Conservation (phyloP, 2,888 invertebrate species). For the Neelides folsomi region DNA sequence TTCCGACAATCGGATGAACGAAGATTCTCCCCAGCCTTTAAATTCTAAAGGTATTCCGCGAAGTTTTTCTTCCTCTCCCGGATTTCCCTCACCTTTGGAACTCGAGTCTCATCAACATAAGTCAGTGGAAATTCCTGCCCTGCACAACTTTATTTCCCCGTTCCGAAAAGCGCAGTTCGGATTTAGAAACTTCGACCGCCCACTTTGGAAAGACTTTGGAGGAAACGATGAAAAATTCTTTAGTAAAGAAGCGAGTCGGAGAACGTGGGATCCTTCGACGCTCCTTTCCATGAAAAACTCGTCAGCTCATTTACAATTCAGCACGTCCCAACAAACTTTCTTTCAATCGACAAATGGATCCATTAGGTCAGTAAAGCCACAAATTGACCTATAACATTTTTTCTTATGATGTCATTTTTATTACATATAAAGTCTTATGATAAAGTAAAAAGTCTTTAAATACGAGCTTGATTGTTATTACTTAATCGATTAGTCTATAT, state of each 20-base stretch:
- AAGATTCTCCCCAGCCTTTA: too few species aligned
- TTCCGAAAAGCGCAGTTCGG: conserved; percentile 21
- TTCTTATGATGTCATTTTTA: too few species aligned
- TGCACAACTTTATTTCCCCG: conserved; percentile 22
- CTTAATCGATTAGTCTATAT: too few species aligned
- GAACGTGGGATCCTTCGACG: conserved; percentile 30
- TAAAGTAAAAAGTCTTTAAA: too few species aligned
- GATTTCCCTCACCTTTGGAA: conserved; percentile 12
- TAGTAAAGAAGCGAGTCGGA: conserved; percentile 18
- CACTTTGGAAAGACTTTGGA: conserved; percentile 27
- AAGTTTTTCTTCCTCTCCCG: conserved; percentile 29
- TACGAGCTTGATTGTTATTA: too few species aligned
- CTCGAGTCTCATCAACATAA: too few species aligned
- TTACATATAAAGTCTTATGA: too few species aligned
- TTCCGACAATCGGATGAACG: too few species aligned
- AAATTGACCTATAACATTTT: too few species aligned
- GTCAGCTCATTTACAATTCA: conserved; percentile 25
- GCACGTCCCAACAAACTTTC: conserved; percentile 27
- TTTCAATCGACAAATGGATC: conserved; percentile 20
- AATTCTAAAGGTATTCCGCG: conserved; percentile 17
- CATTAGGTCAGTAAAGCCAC: conserved; percentile 12
- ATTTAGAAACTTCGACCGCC: conserved; percentile 31
- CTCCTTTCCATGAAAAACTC: conserved; percentile 16
- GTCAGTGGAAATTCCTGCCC: conserved; percentile 9
- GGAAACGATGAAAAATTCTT: conserved; percentile 7